Percentiles rank a stretch among this genome's conserved stretches.
These are phyloP conservation scores for Campoplex nolae DNA, from an alignment of 2,888 invertebrate genomes.

Conservation along the genomic window DNA sequence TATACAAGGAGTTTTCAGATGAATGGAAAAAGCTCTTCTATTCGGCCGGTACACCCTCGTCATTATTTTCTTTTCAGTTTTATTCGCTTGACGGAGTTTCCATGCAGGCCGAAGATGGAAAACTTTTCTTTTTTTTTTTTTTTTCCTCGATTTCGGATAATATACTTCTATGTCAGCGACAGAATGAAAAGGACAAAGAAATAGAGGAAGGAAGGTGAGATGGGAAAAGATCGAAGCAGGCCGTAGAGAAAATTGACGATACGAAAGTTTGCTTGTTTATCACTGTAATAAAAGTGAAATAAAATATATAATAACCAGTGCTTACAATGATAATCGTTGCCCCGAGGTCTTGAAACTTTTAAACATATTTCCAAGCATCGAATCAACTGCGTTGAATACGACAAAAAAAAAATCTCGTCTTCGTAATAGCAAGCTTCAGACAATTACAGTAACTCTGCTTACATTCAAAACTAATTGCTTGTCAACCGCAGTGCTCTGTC, in stretches of 20 bases:
- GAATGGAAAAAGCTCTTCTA: constrained; percentile 30
- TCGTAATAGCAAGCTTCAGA: neutral
- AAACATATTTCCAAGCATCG: neutral
- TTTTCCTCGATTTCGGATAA: constrained; percentile 37
- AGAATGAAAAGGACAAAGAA: constrained; percentile 13
- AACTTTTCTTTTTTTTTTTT: constrained; percentile 16
- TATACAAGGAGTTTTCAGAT: constrained; percentile 6
- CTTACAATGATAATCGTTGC: constrained; percentile 12
- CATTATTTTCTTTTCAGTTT: constrained; percentile 53
- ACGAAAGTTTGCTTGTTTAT: constrained; percentile 30
- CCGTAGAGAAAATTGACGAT: neutral
- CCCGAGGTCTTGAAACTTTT: constrained; percentile 16
- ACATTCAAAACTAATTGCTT: neutral
- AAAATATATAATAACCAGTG: constrained; percentile 20
- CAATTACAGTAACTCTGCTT: neutral
- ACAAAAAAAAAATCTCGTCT: neutral
- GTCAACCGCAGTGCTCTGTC: neutral
- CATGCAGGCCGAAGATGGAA: constrained; percentile 42
- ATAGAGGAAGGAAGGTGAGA: neutral
- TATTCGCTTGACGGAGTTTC: constrained; percentile 38
- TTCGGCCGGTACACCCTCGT: constrained; percentile 25
- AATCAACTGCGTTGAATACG: neutral
- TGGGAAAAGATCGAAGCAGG: neutral
- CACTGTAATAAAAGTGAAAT: constrained; percentile 20
- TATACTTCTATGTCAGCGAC: constrained; percentile 37